phyloP scores from a whole-genome alignment of 2,113 vertebrate genomes.

The Condylura cristata region DNA sequence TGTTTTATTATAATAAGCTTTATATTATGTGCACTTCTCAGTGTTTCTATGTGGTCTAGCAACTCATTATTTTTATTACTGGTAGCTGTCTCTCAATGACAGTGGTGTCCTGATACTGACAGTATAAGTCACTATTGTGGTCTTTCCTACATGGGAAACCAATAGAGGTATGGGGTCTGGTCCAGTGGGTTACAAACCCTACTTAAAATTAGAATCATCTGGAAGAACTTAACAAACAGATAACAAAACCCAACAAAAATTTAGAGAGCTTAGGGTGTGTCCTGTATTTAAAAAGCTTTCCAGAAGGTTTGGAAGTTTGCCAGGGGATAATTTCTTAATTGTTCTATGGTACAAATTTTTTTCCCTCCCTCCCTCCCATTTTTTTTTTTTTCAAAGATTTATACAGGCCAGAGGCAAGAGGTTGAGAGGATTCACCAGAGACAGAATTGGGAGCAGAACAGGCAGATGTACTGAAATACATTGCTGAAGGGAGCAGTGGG shows the following conservation, averaged over 20 bases:
- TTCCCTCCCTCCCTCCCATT: no score
- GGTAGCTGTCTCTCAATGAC: neutral
- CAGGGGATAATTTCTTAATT: neutral
- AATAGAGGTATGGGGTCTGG: neutral
- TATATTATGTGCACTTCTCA: neutral
- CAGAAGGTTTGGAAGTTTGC: neutral
- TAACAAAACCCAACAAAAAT: neutral
- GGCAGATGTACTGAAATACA: no score
- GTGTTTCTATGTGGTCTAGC: neutral
- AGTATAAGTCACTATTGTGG: neutral
- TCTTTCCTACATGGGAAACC: neutral
- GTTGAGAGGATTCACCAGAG: no score
- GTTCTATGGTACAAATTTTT: constrained; percentile 26
- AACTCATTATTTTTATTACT: neutral
- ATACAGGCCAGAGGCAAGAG: no score
- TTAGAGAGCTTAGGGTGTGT: neutral
- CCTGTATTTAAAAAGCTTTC: constrained; percentile 7
- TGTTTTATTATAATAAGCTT: neutral
- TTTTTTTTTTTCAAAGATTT: no score
- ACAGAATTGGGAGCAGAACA: no score
- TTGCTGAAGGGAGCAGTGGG: no score
- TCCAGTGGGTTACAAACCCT: neutral
- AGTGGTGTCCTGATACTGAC: neutral
- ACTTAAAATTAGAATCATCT: neutral
- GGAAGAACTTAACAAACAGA: neutral